Percentiles rank a stretch among this genome's conserved stretches.
Conservation (phyloP, 2,888 invertebrate species). For the Acleris sparsana region DNA sequence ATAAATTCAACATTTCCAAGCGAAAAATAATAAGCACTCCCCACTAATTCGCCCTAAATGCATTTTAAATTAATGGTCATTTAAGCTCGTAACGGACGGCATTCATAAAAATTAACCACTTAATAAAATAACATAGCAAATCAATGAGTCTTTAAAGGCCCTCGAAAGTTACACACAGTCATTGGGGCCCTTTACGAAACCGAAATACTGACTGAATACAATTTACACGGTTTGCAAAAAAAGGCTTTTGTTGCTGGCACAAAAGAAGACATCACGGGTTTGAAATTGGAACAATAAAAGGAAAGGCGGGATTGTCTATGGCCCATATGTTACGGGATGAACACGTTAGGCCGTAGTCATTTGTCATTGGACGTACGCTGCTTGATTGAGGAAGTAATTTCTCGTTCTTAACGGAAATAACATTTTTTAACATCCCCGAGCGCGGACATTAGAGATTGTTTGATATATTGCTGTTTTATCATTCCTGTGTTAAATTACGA, state of each 20-base stretch:
- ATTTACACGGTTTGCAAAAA: slow-evolving; percentile 72
- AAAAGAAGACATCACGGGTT: slow-evolving; percentile 79
- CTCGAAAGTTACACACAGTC: slow-evolving; percentile 62
- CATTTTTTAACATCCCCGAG: slow-evolving; percentile 72
- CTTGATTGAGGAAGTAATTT: slow-evolving; percentile 83
- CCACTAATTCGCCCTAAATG: slow-evolving; percentile 47
- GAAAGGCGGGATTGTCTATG: slow-evolving; percentile 69
- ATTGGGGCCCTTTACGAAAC: slow-evolving; percentile 63
- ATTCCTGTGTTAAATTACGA: slow-evolving; percentile 46
- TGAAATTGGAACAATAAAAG: slow-evolving; percentile 65
- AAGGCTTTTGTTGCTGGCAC: slow-evolving; percentile 70
- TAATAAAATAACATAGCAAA: slow-evolving; percentile 66
- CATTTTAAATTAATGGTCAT: slow-evolving; percentile 57
- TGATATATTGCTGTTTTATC: slow-evolving; percentile 58
- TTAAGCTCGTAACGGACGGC: slow-evolving; percentile 52
- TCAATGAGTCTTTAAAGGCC: slow-evolving; percentile 68
- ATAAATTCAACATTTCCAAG: slow-evolving; percentile 25
- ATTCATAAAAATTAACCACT: slow-evolving; percentile 70
- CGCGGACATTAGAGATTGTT: slow-evolving; percentile 65
- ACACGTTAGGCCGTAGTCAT: slow-evolving; percentile 73
- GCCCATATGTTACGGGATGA: slow-evolving; percentile 79
- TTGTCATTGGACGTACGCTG: slow-evolving; percentile 71
- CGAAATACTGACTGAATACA: slow-evolving; percentile 56
- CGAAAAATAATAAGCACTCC: slow-evolving; percentile 38
- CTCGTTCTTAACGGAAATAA: slow-evolving; percentile 78